Percentiles rank a stretch among this genome's conserved stretches.
Evolutionary conservation across 92 coral and sea anemone genomes (phyloP).

Genomic region (Diadumene lineata): DNA sequence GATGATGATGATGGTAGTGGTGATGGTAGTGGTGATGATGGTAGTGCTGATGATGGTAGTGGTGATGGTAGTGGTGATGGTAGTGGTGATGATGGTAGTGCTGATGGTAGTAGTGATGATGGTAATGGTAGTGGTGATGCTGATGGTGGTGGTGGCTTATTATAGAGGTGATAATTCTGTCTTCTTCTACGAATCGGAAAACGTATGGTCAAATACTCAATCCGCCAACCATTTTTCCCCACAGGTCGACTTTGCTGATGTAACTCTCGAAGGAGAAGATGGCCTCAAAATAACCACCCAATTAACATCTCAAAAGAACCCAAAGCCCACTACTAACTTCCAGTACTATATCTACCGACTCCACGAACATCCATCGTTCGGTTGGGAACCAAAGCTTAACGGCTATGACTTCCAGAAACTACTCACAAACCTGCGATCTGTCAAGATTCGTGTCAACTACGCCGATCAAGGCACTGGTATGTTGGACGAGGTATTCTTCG

Average conservation of each 20-base stretch:
- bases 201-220: background rate
- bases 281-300: slow-evolving; percentile 70
- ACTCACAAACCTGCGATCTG: slow-evolving; percentile 54
- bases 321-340: slow-evolving; percentile 69
- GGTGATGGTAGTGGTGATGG: too few relatives aligned
- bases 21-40: too few relatives aligned
- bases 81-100: too few relatives aligned
- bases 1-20: too few relatives aligned
- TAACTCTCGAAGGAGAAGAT: slow-evolving; percentile 66
- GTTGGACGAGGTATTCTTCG: slow-evolving; percentile 84
- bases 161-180: too few relatives aligned
- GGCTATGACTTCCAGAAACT: slow-evolving; percentile 88
- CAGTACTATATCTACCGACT: slow-evolving; percentile 81
- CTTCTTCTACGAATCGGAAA: background rate
- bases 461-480: slow-evolving; percentile 98
- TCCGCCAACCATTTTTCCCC: background rate
- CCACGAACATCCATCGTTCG: slow-evolving; percentile 88
- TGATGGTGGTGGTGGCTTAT: too few relatives aligned
- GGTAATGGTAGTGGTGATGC: too few relatives aligned
- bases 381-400: slow-evolving; percentile 84
- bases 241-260: slow-evolving; percentile 66
- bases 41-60: too few relatives aligned
- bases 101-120: too few relatives aligned
- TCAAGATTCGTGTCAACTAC: slow-evolving; percentile 84
- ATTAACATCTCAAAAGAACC: slow-evolving; percentile 75